Conservation (phyloP, 2,888 invertebrate genomes). For the Steinernema carpocapsae region DNA sequence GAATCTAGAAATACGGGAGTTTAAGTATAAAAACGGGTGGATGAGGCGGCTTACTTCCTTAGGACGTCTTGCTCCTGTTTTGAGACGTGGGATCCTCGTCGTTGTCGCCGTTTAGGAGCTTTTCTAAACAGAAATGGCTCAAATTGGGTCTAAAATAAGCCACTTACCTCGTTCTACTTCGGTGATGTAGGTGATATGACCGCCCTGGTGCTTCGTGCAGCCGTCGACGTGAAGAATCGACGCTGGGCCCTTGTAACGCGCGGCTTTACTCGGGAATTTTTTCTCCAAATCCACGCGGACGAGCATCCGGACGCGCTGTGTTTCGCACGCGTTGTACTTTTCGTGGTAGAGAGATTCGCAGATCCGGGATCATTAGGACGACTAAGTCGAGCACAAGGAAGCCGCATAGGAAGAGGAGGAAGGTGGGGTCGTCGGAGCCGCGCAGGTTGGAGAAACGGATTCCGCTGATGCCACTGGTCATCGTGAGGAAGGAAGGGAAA, state of each 20-base stretch:
- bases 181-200: slow-evolving; percentile 1
- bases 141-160: background rate
- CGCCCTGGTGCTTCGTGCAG: background rate
- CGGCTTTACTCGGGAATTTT: background rate
- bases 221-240: background rate
- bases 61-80: background rate
- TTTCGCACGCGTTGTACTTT: background rate
- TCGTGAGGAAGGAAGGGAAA: too few relatives aligned
- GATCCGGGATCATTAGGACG: too few relatives aligned
- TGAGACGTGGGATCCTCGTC: background rate
- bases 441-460: too few relatives aligned
- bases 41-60: background rate
- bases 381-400: too few relatives aligned
- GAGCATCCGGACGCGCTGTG: too few relatives aligned
- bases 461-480: too few relatives aligned
- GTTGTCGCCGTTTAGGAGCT: background rate
- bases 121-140: background rate
- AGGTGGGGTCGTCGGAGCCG: too few relatives aligned
- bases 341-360: too few relatives aligned
- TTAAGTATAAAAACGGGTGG: background rate
- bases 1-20: too few relatives aligned
- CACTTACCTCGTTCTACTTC: background rate
- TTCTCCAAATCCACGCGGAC: background rate
- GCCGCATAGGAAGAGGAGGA: too few relatives aligned
- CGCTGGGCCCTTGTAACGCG: background rate